phyloP scores from a whole-genome alignment of 1,140 invertebrate genomes.

The Aphaenogaster ashmeadi region DNA sequence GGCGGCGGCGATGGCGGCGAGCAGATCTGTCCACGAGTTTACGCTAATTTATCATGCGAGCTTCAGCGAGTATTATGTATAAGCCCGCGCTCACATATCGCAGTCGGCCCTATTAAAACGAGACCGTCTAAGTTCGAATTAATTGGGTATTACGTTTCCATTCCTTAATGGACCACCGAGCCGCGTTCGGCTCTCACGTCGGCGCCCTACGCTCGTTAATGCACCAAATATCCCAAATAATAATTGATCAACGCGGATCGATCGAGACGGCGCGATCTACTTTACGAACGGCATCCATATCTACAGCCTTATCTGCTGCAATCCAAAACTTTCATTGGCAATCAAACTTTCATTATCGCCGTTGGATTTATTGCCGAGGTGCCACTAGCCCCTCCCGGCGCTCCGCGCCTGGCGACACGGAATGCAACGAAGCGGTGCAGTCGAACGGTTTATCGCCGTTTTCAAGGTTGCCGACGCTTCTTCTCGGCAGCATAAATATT shows the following conservation, averaged over 20 bases:
- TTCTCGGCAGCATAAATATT: constrained; percentile 70
- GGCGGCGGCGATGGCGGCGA: constrained; percentile 13
- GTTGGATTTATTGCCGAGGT: constrained; percentile 12
- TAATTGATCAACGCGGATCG: too few relatives aligned
- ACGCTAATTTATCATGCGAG: constrained; percentile 63
- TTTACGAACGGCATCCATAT: neutral
- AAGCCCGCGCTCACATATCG: neutral
- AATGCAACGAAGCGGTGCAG: constrained; percentile 73
- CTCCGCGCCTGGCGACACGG: constrained; percentile 47
- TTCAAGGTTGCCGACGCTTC: constrained; percentile 67
- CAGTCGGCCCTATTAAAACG: constrained; percentile 44
- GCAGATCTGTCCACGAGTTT: constrained; percentile 44
- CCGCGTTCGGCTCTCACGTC: neutral
- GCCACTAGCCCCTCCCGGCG: neutral
- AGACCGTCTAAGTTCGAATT: constrained; percentile 27
- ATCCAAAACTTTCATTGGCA: neutral
- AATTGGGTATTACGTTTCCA: constrained; percentile 46
- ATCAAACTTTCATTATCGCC: constrained; percentile 8
- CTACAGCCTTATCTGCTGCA: neutral
- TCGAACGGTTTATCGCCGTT: constrained; percentile 70
- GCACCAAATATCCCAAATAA: neutral
- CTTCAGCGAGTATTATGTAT: constrained; percentile 28
- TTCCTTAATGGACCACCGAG: constrained; percentile 29
- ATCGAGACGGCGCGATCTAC: neutral
- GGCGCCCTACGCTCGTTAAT: neutral